Evolutionary conservation across 2,888 invertebrate genomes (phyloP), one percentile per base, ranked within the genome.

Genomic region (Amphipyra berbera): DNA sequence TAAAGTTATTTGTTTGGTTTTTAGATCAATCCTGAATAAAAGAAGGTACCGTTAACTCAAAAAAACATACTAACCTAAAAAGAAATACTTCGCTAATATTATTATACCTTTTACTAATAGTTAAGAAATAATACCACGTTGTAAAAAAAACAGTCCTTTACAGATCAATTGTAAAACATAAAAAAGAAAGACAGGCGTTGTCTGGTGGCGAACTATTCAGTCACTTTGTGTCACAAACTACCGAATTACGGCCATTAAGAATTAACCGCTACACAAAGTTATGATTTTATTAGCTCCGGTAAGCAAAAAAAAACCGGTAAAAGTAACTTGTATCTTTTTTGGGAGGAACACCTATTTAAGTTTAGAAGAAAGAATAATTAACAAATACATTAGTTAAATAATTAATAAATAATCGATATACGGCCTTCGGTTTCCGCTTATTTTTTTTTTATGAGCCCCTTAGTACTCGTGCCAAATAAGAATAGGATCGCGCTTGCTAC

Each of bases 121-220:
- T 52, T 35, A 15, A 2, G 46, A 63, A 63, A 50, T 68, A 64
- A 63, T 33, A 68, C 64, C 45, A 65, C 61, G 61, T 63, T 59
- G 52, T 46, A 10, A 33, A 55, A 52, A 54, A 55, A 47, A 38
- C 58, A 58, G 52, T 64, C 10, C 12, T 61, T 58, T 47, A 59
- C 57, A 60, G 61, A 65, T 59, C 42, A n/a, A 54, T 64, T 54
- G 66, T 73, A 62, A 68, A 68, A 70, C 53, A 59, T 78, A 64
- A 78, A 73, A 78, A 58, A 14, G 0, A 38, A 38, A 33, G 30
- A 37, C 57, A 41, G 41, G 41, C 74, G 46, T 21, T 21, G 42
- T 27, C 33, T 45, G 45, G 37, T 52, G 37, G 30, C 53, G 40
- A 56, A 46, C 33, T 44, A 38, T 65, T 42, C 15, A 40, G 46